phyloP scores from a whole-genome alignment of 2,113 vertebrate genomes.

The Genyomyrus donnyi region DNA sequence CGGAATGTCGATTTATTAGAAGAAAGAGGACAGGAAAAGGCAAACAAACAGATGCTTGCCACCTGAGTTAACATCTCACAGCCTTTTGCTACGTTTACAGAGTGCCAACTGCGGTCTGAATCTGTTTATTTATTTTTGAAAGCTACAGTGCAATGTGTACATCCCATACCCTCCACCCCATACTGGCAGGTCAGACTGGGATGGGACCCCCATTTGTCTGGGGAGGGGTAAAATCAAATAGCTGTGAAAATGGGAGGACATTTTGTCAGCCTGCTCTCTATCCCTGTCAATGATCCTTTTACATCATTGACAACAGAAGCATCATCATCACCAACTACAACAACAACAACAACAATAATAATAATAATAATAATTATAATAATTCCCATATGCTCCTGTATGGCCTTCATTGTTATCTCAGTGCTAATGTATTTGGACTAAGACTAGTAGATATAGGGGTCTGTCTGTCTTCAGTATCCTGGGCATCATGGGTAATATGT shows the following conservation, averaged over 20 bases:
- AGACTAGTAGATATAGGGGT: not conserved
- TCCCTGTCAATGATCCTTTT: not conserved
- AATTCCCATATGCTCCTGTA: not conserved
- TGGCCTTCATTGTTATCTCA: not conserved
- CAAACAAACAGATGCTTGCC: not conserved
- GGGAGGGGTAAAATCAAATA: not conserved
- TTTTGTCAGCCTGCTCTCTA: not conserved
- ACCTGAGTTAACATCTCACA: not conserved
- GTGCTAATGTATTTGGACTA: not conserved
- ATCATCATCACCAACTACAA: not conserved
- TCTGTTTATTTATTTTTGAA: not conserved
- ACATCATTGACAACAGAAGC: not conserved
- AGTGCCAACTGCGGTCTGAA: not conserved
- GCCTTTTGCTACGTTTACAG: not conserved
- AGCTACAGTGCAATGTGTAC: not conserved
- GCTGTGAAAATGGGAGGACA: not conserved
- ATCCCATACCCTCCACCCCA: not conserved
- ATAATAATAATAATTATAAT: not conserved
- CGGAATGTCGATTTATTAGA: not conserved
- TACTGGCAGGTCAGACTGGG: not conserved
- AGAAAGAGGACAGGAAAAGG: not conserved
- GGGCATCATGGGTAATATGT: not conserved
- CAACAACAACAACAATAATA: not conserved
- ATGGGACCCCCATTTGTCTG: not conserved
- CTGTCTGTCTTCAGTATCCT: slow-evolving; percentile 9